Base-by-base conservation (phyloP, 2,797 vertebrate genomes). In the Myotis planiceps region DNA sequence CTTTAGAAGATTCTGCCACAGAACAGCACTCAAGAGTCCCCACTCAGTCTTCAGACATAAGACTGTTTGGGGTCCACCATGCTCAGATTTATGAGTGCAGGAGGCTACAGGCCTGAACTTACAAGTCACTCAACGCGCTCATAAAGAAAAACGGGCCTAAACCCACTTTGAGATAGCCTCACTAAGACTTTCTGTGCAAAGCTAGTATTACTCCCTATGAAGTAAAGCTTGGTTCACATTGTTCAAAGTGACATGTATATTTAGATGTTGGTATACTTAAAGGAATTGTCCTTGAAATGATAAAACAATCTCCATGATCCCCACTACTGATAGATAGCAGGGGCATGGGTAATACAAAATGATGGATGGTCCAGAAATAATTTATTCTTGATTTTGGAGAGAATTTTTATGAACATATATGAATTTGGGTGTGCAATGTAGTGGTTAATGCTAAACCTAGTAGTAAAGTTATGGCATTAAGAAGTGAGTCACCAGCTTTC, bases 361-460 rank as follows among this genome's bases (percentile, higher is more conserved):
- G 63, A 47, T 49, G 4, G 12, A 37, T 76, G 23, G 16, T 78
- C 49, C 34, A 65, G 47, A 89, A 93, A 83, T 72, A 55, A 93
- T 25, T 75, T 94, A 29, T 84, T 80, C 66, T 92, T 90, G 34
- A 60, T 80, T 90, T 92, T 65, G 39, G 71, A 81, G 42, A 92
- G 37, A 55, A 53, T 94, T 84, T 80, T 78, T 49, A 60, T 42
- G 5, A 23, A 63, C 19, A 9, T 63, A 32, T 92, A 94, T 94
- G 68, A 74, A 81, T 84, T 15, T 37, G 34, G 21, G 18, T 69
- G 18, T 90, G 6, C 23, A 55, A 7, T 72, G 42, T 47, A 45
- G 42, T 76, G 53, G 74, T 49, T 80, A 58, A 84, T 88, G 49
- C 23, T 79, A 45, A 89, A 49, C 45, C 81, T n/a, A 53, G 37